Conservation (phyloP, 2,888 invertebrate species). For the Lomographa bimaculata region DNA sequence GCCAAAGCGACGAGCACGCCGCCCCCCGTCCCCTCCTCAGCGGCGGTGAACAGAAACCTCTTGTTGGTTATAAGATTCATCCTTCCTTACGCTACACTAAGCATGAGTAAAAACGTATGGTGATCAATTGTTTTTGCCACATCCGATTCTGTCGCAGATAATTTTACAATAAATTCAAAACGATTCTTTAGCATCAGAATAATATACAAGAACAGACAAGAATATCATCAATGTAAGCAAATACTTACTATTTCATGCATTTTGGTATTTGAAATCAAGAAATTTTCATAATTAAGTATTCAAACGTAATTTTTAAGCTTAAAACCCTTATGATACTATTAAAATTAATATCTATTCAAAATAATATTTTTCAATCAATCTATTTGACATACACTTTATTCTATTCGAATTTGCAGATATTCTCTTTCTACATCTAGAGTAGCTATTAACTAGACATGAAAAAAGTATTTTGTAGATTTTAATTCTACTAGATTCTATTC, state of each 20-base stretch:
- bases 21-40: slow-evolving; percentile 45
- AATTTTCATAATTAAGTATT: neutral
- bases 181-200: too few species aligned
- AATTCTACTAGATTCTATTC: neutral
- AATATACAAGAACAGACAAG: neutral
- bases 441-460: neutral
- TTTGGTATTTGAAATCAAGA: slow-evolving; percentile 2
- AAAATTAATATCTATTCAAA: neutral
- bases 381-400: slow-evolving; percentile 4
- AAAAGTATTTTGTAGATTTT: neutral
- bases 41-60: slow-evolving; percentile 44
- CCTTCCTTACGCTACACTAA: slow-evolving; percentile 12
- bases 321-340: slow-evolving; percentile 3
- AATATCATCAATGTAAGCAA: neutral
- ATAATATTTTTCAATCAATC: neutral
- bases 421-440: slow-evolving; percentile 8
- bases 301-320: slow-evolving; percentile 4
- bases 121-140: neutral
- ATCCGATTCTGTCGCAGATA: too few species aligned
- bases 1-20: slow-evolving; percentile 46
- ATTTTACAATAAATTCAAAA: too few species aligned
- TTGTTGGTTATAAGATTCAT: slow-evolving; percentile 27
- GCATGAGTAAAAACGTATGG: neutral
- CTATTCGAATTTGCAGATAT: slow-evolving; percentile 7
- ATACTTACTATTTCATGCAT: neutral